Conservation (phyloP, 1,140 invertebrate species). For the Caenorhabditis tropicalis region DNA sequence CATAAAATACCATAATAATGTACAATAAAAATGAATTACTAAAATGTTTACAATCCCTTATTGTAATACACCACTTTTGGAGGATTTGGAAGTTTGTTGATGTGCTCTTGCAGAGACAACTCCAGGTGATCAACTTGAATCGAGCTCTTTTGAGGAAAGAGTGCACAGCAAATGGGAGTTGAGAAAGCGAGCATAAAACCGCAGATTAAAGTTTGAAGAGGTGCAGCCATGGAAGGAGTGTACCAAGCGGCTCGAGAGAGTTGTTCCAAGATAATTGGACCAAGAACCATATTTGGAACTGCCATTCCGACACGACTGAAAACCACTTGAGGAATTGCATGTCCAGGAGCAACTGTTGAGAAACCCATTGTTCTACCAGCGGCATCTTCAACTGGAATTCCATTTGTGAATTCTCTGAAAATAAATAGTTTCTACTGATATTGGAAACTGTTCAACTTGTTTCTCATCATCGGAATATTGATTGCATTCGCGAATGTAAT, state of each 20-base stretch:
- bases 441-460: slow-evolving; percentile 71
- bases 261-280: slow-evolving; percentile 27
- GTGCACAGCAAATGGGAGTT: slow-evolving; percentile 69
- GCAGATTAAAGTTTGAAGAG: slow-evolving; percentile 56
- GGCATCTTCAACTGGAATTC: slow-evolving; percentile 74
- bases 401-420: slow-evolving; percentile 73
- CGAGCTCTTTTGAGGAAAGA: slow-evolving; percentile 65
- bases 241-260: background rate
- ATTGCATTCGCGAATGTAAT: slow-evolving; percentile 89
- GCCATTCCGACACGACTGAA: slow-evolving; percentile 88
- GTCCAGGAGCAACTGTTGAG: slow-evolving; percentile 80
- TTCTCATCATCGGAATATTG: slow-evolving; percentile 88
- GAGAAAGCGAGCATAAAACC: slow-evolving; percentile 60
- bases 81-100: slow-evolving; percentile 35
- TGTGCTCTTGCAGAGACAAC: background rate
- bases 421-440: background rate
- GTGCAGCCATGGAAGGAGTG: slow-evolving; percentile 44
- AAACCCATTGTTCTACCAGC: slow-evolving; percentile 73
- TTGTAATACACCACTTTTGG: slow-evolving; percentile 48
- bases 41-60: slow-evolving; percentile 49
- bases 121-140: slow-evolving; percentile 57
- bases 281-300: slow-evolving; percentile 80
- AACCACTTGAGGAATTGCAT: slow-evolving; percentile 85
- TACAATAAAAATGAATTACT: slow-evolving; percentile 19
- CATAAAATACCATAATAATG: slow-evolving; percentile 41